Conservation (phyloP, 2,888 invertebrate species). For the Coelinius sp. region DNA sequence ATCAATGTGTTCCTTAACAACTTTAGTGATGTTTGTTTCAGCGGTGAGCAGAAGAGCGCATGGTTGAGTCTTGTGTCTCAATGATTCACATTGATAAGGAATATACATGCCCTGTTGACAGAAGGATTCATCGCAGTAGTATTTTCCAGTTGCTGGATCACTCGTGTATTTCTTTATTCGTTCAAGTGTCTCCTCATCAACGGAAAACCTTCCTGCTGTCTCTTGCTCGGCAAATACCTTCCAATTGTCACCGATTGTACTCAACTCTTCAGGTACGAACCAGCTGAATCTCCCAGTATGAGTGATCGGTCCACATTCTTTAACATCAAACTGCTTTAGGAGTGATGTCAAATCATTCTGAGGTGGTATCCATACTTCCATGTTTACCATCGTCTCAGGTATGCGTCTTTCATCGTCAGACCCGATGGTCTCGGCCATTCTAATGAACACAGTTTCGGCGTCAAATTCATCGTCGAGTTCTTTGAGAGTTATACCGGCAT, state of each 20-base stretch:
- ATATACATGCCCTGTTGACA: slow-evolving; percentile 75
- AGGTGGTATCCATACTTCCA: slow-evolving; percentile 81
- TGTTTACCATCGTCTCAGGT: slow-evolving; percentile 75
- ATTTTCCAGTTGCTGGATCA: slow-evolving; percentile 57
- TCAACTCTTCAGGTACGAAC: slow-evolving; percentile 74
- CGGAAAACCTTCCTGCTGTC: slow-evolving; percentile 72
- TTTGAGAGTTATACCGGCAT: slow-evolving; percentile 69
- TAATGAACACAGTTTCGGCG: slow-evolving; percentile 62
- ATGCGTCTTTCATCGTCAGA: slow-evolving; percentile 50
- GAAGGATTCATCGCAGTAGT: slow-evolving; percentile 71
- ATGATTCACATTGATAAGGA: slow-evolving; percentile 73
- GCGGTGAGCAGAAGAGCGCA: slow-evolving; percentile 72
- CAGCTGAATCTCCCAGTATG: slow-evolving; percentile 77
- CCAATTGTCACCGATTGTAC: slow-evolving; percentile 73
- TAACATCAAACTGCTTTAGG: slow-evolving; percentile 66
- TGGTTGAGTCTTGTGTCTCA: slow-evolving; percentile 44
- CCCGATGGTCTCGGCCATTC: slow-evolving; percentile 59
- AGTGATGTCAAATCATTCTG: slow-evolving; percentile 73
- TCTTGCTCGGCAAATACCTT: slow-evolving; percentile 72
- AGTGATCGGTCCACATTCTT: slow-evolving; percentile 73
- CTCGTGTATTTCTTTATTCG: slow-evolving; percentile 62
- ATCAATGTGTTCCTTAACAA: slow-evolving; percentile 76
- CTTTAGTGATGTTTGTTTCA: slow-evolving; percentile 72
- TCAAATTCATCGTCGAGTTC: slow-evolving; percentile 71
- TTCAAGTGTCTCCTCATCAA: slow-evolving; percentile 63